Percentiles rank a stretch among this genome's conserved stretches.
These are phyloP conservation scores for Mobula birostris DNA, from an alignment of 2,113 vertebrate genomes.

Conservation along the genomic window DNA sequence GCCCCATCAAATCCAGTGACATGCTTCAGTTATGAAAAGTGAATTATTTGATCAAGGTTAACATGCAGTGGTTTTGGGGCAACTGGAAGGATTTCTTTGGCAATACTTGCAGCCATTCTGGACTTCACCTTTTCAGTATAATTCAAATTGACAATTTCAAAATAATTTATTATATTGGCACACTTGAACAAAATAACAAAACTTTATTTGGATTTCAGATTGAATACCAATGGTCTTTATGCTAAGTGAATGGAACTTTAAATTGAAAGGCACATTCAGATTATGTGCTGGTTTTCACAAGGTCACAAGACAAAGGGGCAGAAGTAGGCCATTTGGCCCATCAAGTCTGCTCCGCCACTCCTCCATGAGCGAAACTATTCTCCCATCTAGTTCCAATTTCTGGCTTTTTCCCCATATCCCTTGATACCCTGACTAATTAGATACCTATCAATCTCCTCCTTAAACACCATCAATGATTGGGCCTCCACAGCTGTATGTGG, in stretches of 20 bases:
- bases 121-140: background rate
- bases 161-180: background rate
- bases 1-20: background rate
- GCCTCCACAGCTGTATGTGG: no score
- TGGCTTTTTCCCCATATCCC: no score
- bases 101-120: background rate
- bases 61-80: background rate
- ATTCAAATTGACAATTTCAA: background rate
- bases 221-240: background rate
- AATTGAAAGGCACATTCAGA: background rate
- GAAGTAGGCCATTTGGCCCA: no score
- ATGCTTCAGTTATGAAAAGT: background rate
- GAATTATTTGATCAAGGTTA: background rate
- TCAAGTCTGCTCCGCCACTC: no score
- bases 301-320: no score
- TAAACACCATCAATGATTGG: no score
- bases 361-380: no score
- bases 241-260: background rate
- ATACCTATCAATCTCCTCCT: no score
- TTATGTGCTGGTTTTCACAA: no score
- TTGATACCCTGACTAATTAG: no score
- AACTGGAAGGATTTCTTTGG: background rate
- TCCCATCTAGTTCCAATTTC: no score
- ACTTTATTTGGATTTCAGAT: background rate
- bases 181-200: background rate